Evolutionary conservation across 1,140 invertebrate species (phyloP), one percentile per base, ranked within the genome.

Genomic region (Proctacanthus coquilletti): DNA sequence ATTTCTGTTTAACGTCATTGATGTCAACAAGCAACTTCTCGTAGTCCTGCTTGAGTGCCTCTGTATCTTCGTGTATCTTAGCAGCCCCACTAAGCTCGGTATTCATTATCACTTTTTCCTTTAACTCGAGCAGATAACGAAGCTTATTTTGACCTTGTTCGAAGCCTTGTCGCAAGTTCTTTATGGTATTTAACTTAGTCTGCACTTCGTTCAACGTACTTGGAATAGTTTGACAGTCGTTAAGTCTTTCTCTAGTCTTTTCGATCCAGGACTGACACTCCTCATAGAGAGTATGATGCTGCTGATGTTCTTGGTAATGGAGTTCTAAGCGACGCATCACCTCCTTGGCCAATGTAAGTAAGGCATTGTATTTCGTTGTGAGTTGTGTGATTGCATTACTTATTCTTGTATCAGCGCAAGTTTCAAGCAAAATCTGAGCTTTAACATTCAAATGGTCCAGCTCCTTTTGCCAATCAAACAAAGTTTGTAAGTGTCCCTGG

Each of bases 381-480:
- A 96, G 62, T 56, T 94, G 86, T 21, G 89, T 93, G 21, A 96
- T 80, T 8, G 83, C 84, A 63, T 93, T 94, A 9, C 88, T 92
- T 23, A 96, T 80, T 44, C 88, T 70, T 0, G 89, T 91, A 53
- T 96, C 89, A 15, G 86, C 80, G 53, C 88, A 94, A 0, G 85
- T 91, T 61, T 94, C 87, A 8, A 93, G 54, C 13, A 95, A 64
- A 25, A 79, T 75, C 59, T 94, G 89, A 9, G 88, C 89, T 50
- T 77, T 80, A 68, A 89, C 81, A 52, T 93, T 92, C n/a, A 95
- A 61, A 44, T 78, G 74, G 57, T 95, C 89, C 20, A 96, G 64
- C 47, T 89, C 84, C 32, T 79, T 77, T 64, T 95, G 91, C 85
- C 89, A 94, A 46, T 91, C 87, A 50, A 92, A 88, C 11, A 96